These are phyloP conservation scores for Syngnathus scovelli DNA, from an alignment of 2,113 vertebrate species.

Conservation along the genomic window DNA sequence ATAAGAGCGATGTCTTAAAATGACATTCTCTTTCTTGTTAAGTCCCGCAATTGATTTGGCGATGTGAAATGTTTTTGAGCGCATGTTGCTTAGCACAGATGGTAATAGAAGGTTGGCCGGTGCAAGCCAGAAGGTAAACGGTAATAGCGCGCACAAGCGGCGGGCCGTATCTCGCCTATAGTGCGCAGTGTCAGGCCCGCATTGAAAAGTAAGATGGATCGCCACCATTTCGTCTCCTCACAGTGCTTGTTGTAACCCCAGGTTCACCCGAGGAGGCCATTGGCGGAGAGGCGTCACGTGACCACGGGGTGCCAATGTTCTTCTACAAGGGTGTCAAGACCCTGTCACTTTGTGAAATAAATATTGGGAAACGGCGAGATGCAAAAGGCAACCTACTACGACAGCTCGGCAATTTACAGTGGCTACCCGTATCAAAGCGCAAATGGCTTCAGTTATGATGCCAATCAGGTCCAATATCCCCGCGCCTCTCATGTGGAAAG, in stretches of 20 bases:
- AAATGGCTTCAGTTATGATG: slow-evolving; percentile 97
- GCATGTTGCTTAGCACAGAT: slow-evolving; percentile 52
- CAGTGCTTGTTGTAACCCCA: slow-evolving; percentile 89
- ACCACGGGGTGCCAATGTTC: slow-evolving; percentile 99
- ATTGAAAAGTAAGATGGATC: slow-evolving; percentile 99
- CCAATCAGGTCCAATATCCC: slow-evolving; percentile 93
- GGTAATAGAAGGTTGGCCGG: slow-evolving; percentile 59
- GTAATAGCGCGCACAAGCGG: slow-evolving; percentile 70
- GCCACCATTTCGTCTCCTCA: slow-evolving; percentile 92
- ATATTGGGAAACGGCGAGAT: slow-evolving; percentile 99
- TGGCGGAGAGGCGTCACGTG: slow-evolving; percentile 97
- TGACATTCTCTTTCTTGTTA: slow-evolving; percentile 24
- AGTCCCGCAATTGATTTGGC: slow-evolving; percentile 27
- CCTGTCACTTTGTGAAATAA: slow-evolving; percentile 98
- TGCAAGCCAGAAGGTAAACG: slow-evolving; percentile 73
- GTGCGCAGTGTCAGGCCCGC: slow-evolving; percentile 94
- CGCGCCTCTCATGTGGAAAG: slow-evolving; percentile 85
- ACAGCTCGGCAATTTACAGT: slow-evolving; percentile 98
- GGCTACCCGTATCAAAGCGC: slow-evolving; percentile 97
- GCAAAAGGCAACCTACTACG: slow-evolving; percentile 99
- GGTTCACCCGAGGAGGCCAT: slow-evolving; percentile 93
- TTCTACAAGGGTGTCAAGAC: slow-evolving; percentile 99
- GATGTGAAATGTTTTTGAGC: slow-evolving; percentile 33
- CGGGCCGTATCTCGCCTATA: slow-evolving; percentile 91
- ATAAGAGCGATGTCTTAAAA: not conserved